Percentiles rank a stretch among this genome's conserved stretches.
phyloP scores from a whole-genome alignment of 2,797 vertebrate genomes.

The Linurgus olivaceus region DNA sequence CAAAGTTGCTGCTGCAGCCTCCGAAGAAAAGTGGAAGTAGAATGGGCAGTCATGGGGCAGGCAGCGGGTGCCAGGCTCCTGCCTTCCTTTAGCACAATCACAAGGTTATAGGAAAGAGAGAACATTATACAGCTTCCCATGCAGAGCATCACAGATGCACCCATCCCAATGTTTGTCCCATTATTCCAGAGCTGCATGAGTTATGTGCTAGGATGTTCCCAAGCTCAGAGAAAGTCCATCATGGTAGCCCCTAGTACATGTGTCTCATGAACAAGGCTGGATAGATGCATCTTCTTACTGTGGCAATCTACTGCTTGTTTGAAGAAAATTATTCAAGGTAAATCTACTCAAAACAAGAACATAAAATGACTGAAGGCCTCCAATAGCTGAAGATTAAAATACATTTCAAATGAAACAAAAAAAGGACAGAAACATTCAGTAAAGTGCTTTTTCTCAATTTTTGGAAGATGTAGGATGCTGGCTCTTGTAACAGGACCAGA shows the following conservation, averaged over 20 bases:
- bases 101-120: not conserved
- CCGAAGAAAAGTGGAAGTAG: not conserved
- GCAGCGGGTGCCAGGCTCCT: rapidly evolving
- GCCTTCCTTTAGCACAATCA: not conserved
- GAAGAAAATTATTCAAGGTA: not conserved
- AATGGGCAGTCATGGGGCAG: not conserved
- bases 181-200: not conserved
- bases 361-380: not conserved
- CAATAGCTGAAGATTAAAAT: not conserved
- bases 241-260: not conserved
- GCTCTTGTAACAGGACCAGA: not conserved
- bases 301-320: not conserved
- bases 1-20: not conserved
- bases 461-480: not conserved
- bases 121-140: not conserved
- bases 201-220: not conserved
- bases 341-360: not conserved
- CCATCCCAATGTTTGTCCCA: not conserved
- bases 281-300: not conserved
- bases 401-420: not conserved
- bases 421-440: not conserved
- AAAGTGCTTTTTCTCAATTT: not conserved
- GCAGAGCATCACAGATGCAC: not conserved
- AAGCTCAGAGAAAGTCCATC: not conserved
- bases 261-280: not conserved